Evolutionary conservation across 2,888 invertebrate genomes (phyloP), one percentile per base, ranked within the genome.

Genomic region (Philonicus albiceps): DNA sequence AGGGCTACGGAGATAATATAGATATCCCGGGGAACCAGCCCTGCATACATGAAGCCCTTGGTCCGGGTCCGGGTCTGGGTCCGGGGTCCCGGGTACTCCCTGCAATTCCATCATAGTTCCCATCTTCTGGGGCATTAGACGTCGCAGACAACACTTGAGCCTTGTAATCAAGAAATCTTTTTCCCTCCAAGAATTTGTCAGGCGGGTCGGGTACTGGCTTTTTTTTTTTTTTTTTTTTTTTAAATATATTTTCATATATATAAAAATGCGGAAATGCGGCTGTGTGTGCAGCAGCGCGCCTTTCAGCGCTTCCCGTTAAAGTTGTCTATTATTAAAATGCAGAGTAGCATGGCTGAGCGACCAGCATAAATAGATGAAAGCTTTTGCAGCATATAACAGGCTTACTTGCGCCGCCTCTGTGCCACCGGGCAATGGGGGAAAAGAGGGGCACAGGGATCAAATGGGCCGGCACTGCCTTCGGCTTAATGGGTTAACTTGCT

Each of bases 341-440:
- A 83, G 83, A 27, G 72, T 72, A 37, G 72, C 83, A 83, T 72
- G 83, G 83, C 37, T 83, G 83, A 83, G 83, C 72, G 64, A 72
- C 72, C 34, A 22, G 72, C 55, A 83, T 83, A 83, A 83, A 83
- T 83, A 83, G 80, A 53, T 80, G 49, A 30, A 80, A 80, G 53
- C 53, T 80, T 80, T 53, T 16, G n/a, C 49, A 49, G n/a, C 27
- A 49, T 22, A 73, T 13, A 75, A 19, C 64, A 11, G 64, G 64
- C 11, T 49, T 80, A 49, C 40, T 49, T 74, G 31, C 40, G 53
- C 40, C 40, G 27, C 37, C 74, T 43, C 30, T 80, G 80, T 13
- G 16, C 49, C 49, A 80, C 27, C 27, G 34, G 49, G 49, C 13
- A 53, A 22, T 43, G 11, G n/a, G 7, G 19, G 64, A 27, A 43